Base-by-base conservation (phyloP, 2,797 vertebrate genomes). In the Sphenopsis melanotis region DNA sequence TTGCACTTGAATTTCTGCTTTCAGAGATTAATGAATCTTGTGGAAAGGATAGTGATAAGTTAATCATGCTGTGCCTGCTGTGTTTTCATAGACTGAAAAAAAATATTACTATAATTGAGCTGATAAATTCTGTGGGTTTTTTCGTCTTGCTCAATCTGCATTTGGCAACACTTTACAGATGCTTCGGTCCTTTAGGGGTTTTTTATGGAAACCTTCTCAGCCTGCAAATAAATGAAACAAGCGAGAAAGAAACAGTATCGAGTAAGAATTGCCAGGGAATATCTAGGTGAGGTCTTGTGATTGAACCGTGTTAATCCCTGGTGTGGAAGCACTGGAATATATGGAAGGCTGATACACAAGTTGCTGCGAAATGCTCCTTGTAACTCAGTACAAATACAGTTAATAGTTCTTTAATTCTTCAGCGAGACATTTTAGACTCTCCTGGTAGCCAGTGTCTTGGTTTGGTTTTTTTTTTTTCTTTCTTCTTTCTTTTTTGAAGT, bases 21-120 rank as follows among this genome's bases (percentile, higher is more conserved):
- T 78, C 89, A 37, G 69, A 65, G 87, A 86, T 93, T 85, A 77
- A 57, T 82, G 77, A 92, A 77, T 95, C 85, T 90, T 75, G 57
- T 79, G 29, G 70, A 93, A 89, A 37, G 74, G 75, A 63, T 70
- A 55, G 94, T 17, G 92, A 94, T 93, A 96, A 95, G 88, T 96
- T 95, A 96, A 90, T 92, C 90, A 1, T 57, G 47, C 65, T 84
- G 11, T 34, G 83, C 92, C 81, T 84, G 80, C 92, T 93, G 46
- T 81, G 88, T 72, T 87, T 83, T 76, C 69, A 29, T 46, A 41
- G 66, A 24, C 55, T 75, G 52, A 65, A 91, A 81, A 88, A 93
- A 86, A 92, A 34, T 30, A 60, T 32, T 83, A 6, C 77, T 87
- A 27, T 87, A 90, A 81, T 93, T 50, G 86, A 82, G 59, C 74